These are phyloP conservation scores for Hormiphora californensis DNA, from an alignment of 37 sponge, comb jelly and placozoan genomes.

Conservation along the genomic window DNA sequence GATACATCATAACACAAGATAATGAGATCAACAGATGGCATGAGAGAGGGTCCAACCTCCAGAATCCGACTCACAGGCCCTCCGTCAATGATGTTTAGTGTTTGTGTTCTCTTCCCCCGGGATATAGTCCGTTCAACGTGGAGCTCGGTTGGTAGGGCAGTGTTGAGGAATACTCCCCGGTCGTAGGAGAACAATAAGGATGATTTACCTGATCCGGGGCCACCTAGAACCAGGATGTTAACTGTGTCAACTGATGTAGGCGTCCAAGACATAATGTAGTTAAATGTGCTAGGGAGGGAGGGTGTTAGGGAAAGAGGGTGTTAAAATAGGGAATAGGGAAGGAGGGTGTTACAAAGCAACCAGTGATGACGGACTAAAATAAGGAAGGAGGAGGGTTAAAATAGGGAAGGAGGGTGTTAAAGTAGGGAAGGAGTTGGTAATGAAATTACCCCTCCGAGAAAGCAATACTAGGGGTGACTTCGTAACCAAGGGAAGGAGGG, in stretches of 20 bases:
- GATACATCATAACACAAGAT: neutral
- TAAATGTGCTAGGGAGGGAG: no score
- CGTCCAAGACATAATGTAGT: no score
- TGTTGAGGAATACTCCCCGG: neutral
- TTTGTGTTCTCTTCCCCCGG: neutral
- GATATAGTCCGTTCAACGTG: neutral
- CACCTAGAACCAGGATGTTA: neutral
- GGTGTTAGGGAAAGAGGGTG: no score
- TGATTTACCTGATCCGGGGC: neutral
- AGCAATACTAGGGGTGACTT: no score
- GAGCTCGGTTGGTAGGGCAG: neutral
- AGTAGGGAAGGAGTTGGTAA: no score
- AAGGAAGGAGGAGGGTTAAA: no score
- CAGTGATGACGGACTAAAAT: no score
- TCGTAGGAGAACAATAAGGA: neutral
- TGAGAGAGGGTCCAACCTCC: neutral
- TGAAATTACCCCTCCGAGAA: no score
- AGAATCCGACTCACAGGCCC: neutral
- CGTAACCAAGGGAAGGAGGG: no score
- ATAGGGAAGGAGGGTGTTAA: no score
- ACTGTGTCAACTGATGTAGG: neutral
- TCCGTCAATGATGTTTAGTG: neutral
- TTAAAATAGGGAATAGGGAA: no score
- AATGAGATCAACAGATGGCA: neutral
- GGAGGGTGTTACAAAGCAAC: no score